Evolutionary conservation across 37 sponge, comb jelly and placozoan species (phyloP), one percentile per base, ranked within the genome.

Genomic region (Hormiphora californensis): DNA sequence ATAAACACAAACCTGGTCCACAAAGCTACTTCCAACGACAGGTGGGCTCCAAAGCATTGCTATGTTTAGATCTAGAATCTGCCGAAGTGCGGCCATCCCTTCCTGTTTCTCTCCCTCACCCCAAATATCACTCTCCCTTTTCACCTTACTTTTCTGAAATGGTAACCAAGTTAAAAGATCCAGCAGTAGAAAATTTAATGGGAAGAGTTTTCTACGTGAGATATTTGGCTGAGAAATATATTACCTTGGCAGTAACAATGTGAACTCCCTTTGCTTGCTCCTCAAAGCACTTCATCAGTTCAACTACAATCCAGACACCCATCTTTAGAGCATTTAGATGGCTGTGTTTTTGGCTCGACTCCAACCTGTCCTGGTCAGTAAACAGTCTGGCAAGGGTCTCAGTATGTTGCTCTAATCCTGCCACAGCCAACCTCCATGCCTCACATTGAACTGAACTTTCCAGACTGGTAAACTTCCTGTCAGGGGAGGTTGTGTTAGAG

Each of bases 1-100:
- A 15, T 49, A 15, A 15, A 17, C 12, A 15, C 53, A 15, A 9
- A 69, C 86, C 59, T 86, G 62, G 32, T 55, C 62, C 21, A 86
- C 57, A 19, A 59, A 86, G 19, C 40, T 57, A 1, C 54, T 57
- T n/a, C 21, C 44, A 22, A 86, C 86, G 2, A 86, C 86, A 12
- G 93, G 91, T 7, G 93, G 95, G 54, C 92, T 92, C 89, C 91
- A 94, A 36, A 94, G 86, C 55, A 55, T 63, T 0, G 32, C 31
- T 21, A 94, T 62, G 59, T 91, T 88, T 28, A 86, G 54, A 25
- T 93, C 90, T 25, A 89, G 54, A 22, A 93, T 25, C 19, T 88
- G 73, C 40, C 59, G 11, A 39, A 86, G n/a, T 46, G 69, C 39
- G 19, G 87, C 35, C 44, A 89, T 19, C 21, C 86, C 54, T 40